These are phyloP conservation scores for Holacanthella duospinosa DNA, from an alignment of 2,888 invertebrate species.

Conservation along the genomic window DNA sequence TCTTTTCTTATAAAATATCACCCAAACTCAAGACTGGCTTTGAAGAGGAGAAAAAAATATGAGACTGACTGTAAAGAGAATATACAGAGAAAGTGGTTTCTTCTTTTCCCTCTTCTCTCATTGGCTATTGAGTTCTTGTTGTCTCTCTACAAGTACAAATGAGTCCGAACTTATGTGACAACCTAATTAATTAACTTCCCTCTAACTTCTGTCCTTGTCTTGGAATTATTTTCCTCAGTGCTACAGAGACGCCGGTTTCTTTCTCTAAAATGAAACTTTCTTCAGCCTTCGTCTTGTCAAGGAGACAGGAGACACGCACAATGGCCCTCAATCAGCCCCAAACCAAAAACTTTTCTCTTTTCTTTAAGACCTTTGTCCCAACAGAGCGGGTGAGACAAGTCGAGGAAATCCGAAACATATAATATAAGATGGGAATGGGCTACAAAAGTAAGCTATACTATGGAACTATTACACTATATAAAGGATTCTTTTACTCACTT, in stretches of 20 bases:
- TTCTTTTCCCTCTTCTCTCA: no score
- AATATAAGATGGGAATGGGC: no score
- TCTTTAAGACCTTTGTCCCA: no score
- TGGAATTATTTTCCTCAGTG: constrained; percentile 5
- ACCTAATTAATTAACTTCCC: constrained; percentile 35
- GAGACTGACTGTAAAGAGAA: no score
- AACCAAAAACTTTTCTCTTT: background rate
- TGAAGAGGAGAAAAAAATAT: no score
- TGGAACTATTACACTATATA: no score
- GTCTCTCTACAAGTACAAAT: constrained; percentile 21
- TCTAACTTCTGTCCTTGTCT: constrained; percentile 8
- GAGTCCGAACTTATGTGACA: constrained; percentile 30
- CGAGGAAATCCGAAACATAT: no score
- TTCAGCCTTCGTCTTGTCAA: background rate
- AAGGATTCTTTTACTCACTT: no score
- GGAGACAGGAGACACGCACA: background rate
- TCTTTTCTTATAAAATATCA: no score
- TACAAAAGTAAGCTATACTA: no score
- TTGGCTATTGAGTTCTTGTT: background rate
- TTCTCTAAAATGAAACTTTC: background rate
- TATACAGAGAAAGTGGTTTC: no score
- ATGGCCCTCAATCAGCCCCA: background rate
- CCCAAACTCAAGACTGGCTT: no score
- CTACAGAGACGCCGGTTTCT: background rate
- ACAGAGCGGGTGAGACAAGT: background rate